phyloP scores from a whole-genome alignment of 2,888 invertebrate species.

The Mamestra brassicae region DNA sequence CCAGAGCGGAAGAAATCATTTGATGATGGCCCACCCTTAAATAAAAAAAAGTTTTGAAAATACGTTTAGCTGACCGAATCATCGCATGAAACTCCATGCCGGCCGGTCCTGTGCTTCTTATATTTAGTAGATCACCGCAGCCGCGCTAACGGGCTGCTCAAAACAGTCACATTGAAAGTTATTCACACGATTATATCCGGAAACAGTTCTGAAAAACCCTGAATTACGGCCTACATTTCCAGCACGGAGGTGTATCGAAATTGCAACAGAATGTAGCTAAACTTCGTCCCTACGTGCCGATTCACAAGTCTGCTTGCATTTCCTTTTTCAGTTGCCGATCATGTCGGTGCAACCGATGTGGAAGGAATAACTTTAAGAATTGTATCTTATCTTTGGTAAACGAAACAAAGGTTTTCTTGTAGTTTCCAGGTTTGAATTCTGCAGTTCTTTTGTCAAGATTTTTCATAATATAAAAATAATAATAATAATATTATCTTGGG shows the following conservation, averaged over 20 bases:
- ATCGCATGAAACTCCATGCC: too few relatives aligned
- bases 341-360: slow-evolving; percentile 21
- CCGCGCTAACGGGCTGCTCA: neutral
- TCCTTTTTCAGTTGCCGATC: slow-evolving; percentile 33
- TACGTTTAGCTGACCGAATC: too few relatives aligned
- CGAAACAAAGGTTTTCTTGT: neutral
- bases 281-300: slow-evolving; percentile 45
- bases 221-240: slow-evolving; percentile 10
- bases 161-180: neutral
- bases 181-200: too few relatives aligned
- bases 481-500: too few relatives aligned
- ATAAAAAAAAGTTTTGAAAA: too few relatives aligned
- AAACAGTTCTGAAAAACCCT: neutral
- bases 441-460: too few relatives aligned
- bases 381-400: slow-evolving; percentile 11
- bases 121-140: too few relatives aligned
- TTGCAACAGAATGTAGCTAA: slow-evolving; percentile 30
- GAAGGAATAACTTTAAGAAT: slow-evolving; percentile 42
- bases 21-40: too few relatives aligned
- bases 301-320: slow-evolving; percentile 34
- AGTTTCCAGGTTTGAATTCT: neutral
- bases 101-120: too few relatives aligned
- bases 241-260: slow-evolving; percentile 20
- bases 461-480: too few relatives aligned
- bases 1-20: too few relatives aligned